Percentiles rank a stretch among this genome's conserved stretches.
phyloP scores from a whole-genome alignment of 2,888 invertebrate species.

The Oligia latruncula region DNA sequence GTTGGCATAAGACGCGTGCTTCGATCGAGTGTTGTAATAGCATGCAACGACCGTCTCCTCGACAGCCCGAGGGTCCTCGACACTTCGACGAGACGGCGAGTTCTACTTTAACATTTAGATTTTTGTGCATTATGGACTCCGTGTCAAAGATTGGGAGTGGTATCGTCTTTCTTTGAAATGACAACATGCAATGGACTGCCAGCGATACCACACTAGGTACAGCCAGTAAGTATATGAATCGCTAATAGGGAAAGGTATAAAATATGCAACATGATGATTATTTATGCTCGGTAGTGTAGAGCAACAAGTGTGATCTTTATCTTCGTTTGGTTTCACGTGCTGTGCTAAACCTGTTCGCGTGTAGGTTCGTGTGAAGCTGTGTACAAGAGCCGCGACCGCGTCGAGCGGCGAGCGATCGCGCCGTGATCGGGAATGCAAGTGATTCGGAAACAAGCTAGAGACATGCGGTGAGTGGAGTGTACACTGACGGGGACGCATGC shows the following conservation, averaged over 20 bases:
- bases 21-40: conserved; percentile 80
- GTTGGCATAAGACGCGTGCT: conserved; percentile 78
- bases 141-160: conserved; percentile 80
- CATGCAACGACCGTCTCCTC: conserved; percentile 83
- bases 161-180: conserved; percentile 81
- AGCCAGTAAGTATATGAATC: conserved; percentile 85
- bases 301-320: conserved; percentile 80
- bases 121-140: conserved; percentile 82
- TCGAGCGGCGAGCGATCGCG: conserved; percentile 78
- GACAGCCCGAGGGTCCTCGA: conserved; percentile 68
- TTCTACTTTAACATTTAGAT: conserved; percentile 81
- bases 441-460: conserved; percentile 84
- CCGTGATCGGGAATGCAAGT: conserved; percentile 90
- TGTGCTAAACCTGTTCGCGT: conserved; percentile 88
- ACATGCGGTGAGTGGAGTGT: conserved; percentile 87
- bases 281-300: conserved; percentile 86
- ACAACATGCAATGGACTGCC: conserved; percentile 87
- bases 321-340: conserved; percentile 80
- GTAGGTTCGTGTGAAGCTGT: conserved; percentile 89
- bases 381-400: conserved; percentile 79
- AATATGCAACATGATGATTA: conserved; percentile 88
- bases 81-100: conserved; percentile 75
- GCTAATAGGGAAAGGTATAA: conserved; percentile 90
- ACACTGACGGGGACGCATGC: conserved; percentile 85
- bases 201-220: conserved; percentile 84